Percentiles rank a stretch among this genome's conserved stretches.
phyloP scores from a whole-genome alignment of 2,113 vertebrate genomes.

The Bubo scandiacus region DNA sequence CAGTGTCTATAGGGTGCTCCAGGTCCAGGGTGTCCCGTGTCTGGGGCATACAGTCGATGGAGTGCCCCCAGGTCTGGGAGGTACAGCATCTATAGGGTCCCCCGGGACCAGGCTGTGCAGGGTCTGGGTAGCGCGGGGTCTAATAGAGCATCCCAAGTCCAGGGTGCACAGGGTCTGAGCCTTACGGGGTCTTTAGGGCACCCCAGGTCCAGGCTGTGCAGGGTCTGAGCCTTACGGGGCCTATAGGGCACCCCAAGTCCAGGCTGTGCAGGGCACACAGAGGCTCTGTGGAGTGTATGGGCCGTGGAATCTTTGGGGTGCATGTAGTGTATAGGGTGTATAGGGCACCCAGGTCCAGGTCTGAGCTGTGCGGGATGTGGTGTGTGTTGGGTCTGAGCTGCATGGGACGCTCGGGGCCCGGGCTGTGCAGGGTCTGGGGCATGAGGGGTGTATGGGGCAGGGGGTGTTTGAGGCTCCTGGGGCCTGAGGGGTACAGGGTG shows the following conservation, averaged over 20 bases:
- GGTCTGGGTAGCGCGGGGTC: background rate
- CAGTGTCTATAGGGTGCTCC: too few relatives aligned
- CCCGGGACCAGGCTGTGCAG: rapidly evolving
- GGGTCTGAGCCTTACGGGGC: background rate
- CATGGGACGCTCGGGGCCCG: rapidly evolving
- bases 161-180: background rate
- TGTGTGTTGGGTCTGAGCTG: background rate
- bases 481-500: background rate
- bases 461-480: background rate
- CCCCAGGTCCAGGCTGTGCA: too few relatives aligned
- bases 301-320: background rate
- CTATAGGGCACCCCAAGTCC: background rate
- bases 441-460: background rate
- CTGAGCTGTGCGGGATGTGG: background rate
- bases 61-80: background rate
- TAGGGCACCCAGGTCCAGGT: background rate
- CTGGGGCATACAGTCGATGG: too few relatives aligned
- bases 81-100: background rate
- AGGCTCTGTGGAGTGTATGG: background rate
- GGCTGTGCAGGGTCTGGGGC: background rate
- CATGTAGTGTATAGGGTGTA: background rate
- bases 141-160: too few relatives aligned
- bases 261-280: too few relatives aligned
- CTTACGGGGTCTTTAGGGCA: background rate
- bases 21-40: background rate